Evolutionary conservation across 1,140 invertebrate species (phyloP), one percentile per base, ranked within the genome.

Genomic region (Anagrus nilaparvatae): DNA sequence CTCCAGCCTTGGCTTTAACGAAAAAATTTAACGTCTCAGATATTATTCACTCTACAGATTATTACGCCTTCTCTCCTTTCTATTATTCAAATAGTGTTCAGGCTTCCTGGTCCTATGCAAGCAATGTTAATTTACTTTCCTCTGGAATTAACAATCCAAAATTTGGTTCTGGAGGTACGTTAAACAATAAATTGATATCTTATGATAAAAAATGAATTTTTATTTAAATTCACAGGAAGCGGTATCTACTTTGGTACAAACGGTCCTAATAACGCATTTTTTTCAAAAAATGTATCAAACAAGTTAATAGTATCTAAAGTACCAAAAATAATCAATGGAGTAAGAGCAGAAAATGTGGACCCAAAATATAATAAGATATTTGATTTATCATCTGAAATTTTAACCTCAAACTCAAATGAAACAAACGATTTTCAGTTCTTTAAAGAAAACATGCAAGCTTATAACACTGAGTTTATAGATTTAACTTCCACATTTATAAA

Each of bases 51-150:
- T 64, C 82, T 0, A 78, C 79, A 1, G 75, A 74, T 36, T 88
- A 85, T 84, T 77, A 77, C 51, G 77, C 81, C 6, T 75, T 81
- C 45, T 49, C 78, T 5, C 84, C 82, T 2, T 82, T 84, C 50
- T 63, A 86, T 4, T 78, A 77, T 34, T 76, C 82, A 74, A 50
- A 64, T 40, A 62, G 72, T 49, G 69, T 60, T 16, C 75, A 77
- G 48, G 56, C 61, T 1, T 65, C 66, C 3, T 79, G 74, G 65
- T 63, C 77, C 0, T 62, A 59, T 12, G 56, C 59, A 0, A 60
- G 71, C 20, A 54, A 72, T 7, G 69, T 76, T 0, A 79, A 77
- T 49, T 56, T 80, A 2, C 49, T 81, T 6, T 69, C 59, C 0
- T 60, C 78, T 1, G 72, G 75, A 21, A 71, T 73, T 37, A 72